phyloP scores from a whole-genome alignment of 2,797 vertebrate genomes.

The Melanotaenia boesemani region DNA sequence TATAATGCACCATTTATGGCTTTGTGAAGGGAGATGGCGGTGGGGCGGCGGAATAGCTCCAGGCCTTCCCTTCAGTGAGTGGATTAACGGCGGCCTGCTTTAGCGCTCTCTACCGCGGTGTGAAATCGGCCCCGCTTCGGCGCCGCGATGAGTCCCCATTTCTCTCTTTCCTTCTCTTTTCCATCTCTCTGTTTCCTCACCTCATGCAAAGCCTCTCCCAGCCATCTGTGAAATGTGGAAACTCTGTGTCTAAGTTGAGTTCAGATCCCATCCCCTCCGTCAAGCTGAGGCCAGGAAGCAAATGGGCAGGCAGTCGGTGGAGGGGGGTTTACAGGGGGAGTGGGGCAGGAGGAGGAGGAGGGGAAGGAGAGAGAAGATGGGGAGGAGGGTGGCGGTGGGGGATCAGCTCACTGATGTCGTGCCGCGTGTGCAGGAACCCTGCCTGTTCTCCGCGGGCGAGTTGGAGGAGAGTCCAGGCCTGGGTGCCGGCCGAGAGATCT shows the following conservation, averaged over 20 bases:
- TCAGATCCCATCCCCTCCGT: constrained; percentile 83
- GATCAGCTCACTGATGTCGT: constrained; percentile 83
- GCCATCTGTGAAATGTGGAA: constrained; percentile 89
- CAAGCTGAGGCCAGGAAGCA: constrained; percentile 81
- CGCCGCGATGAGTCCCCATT: constrained; percentile 61
- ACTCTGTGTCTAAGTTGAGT: constrained; percentile 88
- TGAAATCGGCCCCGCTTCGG: constrained; percentile 84
- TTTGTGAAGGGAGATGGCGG: constrained; percentile 81
- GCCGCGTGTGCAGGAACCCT: constrained; percentile 83
- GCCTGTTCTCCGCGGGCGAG: constrained; percentile 83
- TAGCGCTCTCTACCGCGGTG: constrained; percentile 81
- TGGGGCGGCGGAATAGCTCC: constrained; percentile 80
- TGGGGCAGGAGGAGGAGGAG: constrained; percentile 33
- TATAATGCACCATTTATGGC: constrained; percentile 84
- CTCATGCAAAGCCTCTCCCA: constrained; percentile 84
- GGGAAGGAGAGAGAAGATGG: constrained; percentile 28
- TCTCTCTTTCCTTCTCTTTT: constrained; percentile 50
- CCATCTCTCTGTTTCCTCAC: constrained; percentile 78
- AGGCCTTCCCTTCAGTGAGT: constrained; percentile 85
- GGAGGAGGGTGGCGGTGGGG: constrained; percentile 38
- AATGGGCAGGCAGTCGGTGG: constrained; percentile 76
- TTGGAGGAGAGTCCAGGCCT: constrained; percentile 84
- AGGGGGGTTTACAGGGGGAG: constrained; percentile 44
- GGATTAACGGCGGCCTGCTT: constrained; percentile 85
- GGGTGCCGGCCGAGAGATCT: constrained; percentile 82